Percentiles rank a stretch among this genome's conserved stretches.
Conservation (phyloP, 2,797 vertebrate genomes). For the Zenarchopterus dispar region DNA sequence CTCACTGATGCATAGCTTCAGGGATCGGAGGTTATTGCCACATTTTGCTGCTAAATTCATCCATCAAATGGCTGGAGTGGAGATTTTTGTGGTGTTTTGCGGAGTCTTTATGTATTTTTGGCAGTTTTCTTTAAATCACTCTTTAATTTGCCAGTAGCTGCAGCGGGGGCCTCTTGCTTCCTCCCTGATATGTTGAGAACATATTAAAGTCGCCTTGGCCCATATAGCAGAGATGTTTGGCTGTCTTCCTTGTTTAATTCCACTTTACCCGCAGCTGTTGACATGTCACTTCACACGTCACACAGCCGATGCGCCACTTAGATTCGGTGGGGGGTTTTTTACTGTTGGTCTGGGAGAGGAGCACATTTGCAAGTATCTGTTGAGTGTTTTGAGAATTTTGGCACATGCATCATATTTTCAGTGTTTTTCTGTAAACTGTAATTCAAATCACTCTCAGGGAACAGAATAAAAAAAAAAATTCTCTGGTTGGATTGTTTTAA, state of each 20-base stretch:
- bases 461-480: no score
- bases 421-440: no score
- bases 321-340: neutral
- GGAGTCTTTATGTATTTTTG: slow-evolving; percentile 24
- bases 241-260: slow-evolving; percentile 35
- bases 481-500: no score
- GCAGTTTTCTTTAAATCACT: slow-evolving; percentile 20
- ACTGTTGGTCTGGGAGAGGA: neutral
- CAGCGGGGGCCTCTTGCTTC: neutral
- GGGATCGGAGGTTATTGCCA: slow-evolving; percentile 3
- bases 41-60: slow-evolving; percentile 39
- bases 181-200: slow-evolving; percentile 38
- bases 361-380: no score
- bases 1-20: slow-evolving; percentile 12
- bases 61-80: slow-evolving; percentile 25
- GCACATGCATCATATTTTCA: no score
- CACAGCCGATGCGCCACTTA: slow-evolving; percentile 14
- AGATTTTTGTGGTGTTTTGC: slow-evolving; percentile 33
- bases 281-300: slow-evolving; percentile 28
- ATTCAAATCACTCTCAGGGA: no score
- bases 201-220: slow-evolving; percentile 40
- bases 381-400: no score
- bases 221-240: slow-evolving; percentile 36
- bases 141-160: slow-evolving; percentile 48
- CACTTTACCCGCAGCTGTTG: slow-evolving; percentile 17